Evolutionary conservation across 2,797 vertebrate species (phyloP).

Genomic region (Cheirogaleus major): DNA sequence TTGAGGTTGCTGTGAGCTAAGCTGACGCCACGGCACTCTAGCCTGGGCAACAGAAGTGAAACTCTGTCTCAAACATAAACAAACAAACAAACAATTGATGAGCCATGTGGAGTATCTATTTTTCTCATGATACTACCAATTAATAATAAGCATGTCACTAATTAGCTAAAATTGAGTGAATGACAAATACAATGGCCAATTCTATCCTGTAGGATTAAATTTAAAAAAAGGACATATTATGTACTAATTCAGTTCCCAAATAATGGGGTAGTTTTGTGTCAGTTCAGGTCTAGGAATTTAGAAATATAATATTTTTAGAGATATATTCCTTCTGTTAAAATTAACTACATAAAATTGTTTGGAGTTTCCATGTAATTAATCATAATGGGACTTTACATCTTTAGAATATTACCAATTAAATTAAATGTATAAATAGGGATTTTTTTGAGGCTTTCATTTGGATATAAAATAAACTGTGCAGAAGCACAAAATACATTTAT

Average conservation of each 20-base stretch:
- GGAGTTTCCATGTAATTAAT: not conserved
- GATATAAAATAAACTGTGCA: slow-evolving; percentile 38
- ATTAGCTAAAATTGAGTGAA: slow-evolving; percentile 26
- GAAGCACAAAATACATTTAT: slow-evolving; percentile 7
- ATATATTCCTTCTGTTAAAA: not conserved
- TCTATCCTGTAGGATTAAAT: not conserved
- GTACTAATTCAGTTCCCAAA: not conserved
- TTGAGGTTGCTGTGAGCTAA: too few species aligned
- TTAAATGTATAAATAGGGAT: not conserved
- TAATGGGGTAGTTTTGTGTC: not conserved
- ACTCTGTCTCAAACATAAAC: too few species aligned
- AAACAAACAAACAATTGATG: too few species aligned
- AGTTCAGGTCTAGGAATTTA: not conserved
- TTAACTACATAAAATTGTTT: not conserved
- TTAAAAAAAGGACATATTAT: not conserved
- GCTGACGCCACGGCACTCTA: too few species aligned
- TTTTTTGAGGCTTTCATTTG: not conserved
- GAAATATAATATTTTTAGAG: not conserved
- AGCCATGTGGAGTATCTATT: not conserved
- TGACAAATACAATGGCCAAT: not conserved
- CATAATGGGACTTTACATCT: not conserved
- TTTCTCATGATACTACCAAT: not conserved
- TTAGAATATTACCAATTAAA: not conserved
- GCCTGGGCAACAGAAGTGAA: too few species aligned
- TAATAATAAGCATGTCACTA: not conserved